Conservation (phyloP, 2,113 vertebrate species). For the Syrrhaptes paradoxus region DNA sequence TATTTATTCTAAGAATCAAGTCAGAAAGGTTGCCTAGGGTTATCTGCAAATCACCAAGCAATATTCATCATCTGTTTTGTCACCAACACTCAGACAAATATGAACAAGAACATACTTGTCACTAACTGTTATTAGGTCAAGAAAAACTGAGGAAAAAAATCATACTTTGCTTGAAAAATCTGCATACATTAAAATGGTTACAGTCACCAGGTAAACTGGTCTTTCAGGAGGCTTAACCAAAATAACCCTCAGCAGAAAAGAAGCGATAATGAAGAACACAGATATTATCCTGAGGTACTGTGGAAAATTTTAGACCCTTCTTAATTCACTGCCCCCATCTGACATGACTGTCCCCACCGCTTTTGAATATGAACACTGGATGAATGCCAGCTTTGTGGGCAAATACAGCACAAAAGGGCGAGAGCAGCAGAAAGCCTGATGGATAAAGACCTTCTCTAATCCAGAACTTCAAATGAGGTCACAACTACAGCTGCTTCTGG, state of each 20-base stretch:
- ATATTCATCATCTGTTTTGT: neutral
- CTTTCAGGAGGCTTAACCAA: neutral
- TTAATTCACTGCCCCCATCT: neutral
- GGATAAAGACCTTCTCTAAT: neutral
- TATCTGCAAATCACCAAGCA: neutral
- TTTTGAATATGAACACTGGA: neutral
- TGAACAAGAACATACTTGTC: neutral
- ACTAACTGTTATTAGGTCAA: neutral
- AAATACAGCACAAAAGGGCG: neutral
- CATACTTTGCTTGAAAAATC: neutral
- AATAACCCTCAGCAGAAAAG: neutral
- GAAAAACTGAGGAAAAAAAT: neutral
- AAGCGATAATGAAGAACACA: neutral
- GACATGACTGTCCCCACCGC: neutral
- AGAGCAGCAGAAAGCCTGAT: neutral
- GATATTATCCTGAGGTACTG: neutral
- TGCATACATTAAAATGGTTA: neutral
- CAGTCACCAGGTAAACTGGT: neutral
- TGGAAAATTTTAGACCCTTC: neutral
- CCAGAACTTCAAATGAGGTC: neutral
- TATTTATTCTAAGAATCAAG: neutral
- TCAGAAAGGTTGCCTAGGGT: neutral
- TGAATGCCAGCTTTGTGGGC: neutral
- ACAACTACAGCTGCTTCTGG: neutral
- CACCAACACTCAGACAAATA: neutral